A percentile compares a stretch with the other conserved stretches of the same genome.
Conservation (phyloP, 2,888 invertebrate genomes). For the Osmoderma eremita region DNA sequence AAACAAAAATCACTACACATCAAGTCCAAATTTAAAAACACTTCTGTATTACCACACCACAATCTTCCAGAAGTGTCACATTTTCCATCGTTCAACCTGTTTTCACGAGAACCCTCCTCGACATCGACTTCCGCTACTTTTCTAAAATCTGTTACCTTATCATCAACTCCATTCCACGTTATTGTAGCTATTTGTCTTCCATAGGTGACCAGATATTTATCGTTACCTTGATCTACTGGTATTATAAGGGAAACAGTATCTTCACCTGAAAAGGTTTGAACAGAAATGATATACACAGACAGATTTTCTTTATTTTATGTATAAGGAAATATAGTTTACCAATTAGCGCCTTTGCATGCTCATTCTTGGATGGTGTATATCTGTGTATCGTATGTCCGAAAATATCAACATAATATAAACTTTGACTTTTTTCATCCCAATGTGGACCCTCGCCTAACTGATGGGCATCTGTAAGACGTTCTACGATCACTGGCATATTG, state of each 20-base stretch:
- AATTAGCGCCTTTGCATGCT: slow-evolving; percentile 66
- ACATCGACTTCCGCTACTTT: slow-evolving; percentile 69
- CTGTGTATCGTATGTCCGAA: slow-evolving; percentile 67
- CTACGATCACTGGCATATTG: slow-evolving; percentile 63
- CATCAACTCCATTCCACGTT: slow-evolving; percentile 70
- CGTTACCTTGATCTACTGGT: slow-evolving; percentile 68
- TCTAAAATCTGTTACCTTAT: slow-evolving; percentile 64
- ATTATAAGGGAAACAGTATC: slow-evolving; percentile 66
- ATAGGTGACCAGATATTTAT: slow-evolving; percentile 72
- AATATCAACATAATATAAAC: slow-evolving; percentile 75
- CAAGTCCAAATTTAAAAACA: neutral
- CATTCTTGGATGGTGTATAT: slow-evolving; percentile 64
- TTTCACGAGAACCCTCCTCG: slow-evolving; percentile 64
- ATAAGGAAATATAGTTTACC: slow-evolving; percentile 58
- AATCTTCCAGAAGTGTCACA: slow-evolving; percentile 78
- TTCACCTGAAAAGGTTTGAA: neutral
- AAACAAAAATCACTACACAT: too few species aligned
- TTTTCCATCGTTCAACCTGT: slow-evolving; percentile 75
- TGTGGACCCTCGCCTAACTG: slow-evolving; percentile 78
- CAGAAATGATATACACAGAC: neutral
- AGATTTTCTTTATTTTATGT: neutral
- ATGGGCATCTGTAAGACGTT: slow-evolving; percentile 65
- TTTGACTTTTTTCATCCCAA: slow-evolving; percentile 72
- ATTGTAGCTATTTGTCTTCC: slow-evolving; percentile 69
- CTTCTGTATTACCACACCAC: slow-evolving; percentile 70